phyloP scores from a whole-genome alignment of 1,140 invertebrate genomes.

The Lepidurus packardi region DNA sequence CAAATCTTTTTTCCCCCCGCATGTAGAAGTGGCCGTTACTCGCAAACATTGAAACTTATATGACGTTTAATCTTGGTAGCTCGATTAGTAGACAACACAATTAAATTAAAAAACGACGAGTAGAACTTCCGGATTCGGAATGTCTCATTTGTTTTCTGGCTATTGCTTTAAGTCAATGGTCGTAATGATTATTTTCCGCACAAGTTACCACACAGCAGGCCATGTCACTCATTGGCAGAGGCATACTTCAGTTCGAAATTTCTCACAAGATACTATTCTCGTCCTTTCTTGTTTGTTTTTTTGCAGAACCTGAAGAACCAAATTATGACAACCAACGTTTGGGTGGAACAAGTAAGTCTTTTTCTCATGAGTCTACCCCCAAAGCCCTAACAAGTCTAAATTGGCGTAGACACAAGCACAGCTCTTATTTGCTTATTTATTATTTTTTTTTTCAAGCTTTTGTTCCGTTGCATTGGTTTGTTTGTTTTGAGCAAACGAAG shows the following conservation, averaged over 20 bases:
- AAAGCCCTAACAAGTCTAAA: neutral
- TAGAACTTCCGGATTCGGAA: too few relatives aligned
- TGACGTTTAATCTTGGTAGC: too few relatives aligned
- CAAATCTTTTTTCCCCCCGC: neutral
- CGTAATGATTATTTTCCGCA: too few relatives aligned
- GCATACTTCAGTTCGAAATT: neutral
- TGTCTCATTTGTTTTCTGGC: too few relatives aligned
- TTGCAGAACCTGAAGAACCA: conserved; percentile 87
- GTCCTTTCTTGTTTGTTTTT: conserved; percentile 53
- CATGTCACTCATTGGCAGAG: neutral
- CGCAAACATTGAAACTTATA: neutral
- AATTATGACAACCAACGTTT: conserved; percentile 96
- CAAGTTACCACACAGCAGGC: too few relatives aligned
- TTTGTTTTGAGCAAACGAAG: neutral
- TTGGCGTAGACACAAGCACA: neutral
- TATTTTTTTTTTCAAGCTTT: conserved; percentile 30
- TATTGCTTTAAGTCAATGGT: too few relatives aligned
- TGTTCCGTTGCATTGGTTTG: neutral
- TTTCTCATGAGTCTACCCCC: neutral
- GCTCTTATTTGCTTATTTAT: neutral
- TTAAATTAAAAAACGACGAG: too few relatives aligned
- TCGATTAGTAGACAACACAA: too few relatives aligned
- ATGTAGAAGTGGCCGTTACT: too few relatives aligned
- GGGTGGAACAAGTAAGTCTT: conserved; percentile 84
- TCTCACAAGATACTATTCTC: neutral